Conservation (phyloP, 1,140 invertebrate species). For the Drosophila malerkotliana region DNA sequence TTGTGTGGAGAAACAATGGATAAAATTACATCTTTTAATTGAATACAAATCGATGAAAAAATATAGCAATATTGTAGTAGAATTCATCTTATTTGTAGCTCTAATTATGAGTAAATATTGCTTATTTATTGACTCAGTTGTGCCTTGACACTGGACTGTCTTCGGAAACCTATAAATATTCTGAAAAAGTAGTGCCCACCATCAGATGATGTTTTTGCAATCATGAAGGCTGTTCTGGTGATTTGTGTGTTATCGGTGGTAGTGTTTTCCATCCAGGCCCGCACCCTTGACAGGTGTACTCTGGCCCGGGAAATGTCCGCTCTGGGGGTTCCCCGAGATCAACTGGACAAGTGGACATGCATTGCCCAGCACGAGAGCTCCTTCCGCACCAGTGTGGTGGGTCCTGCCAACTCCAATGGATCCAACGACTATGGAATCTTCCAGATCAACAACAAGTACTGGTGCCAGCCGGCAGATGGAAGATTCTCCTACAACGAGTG, state of each 20-base stretch:
- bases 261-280: conserved; percentile 51
- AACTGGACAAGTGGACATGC: conserved; percentile 58
- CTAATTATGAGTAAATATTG: conserved; percentile 12
- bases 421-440: conserved; percentile 78
- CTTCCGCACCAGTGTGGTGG: conserved; percentile 56
- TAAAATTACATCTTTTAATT: neutral
- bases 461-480: conserved; percentile 67
- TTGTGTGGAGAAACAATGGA: neutral
- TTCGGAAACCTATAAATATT: conserved; percentile 20
- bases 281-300: conserved; percentile 75
- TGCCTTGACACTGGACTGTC: conserved; percentile 9
- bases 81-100: conserved; percentile 30
- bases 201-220: conserved; percentile 34
- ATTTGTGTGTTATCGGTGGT: conserved; percentile 59
- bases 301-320: conserved; percentile 74
- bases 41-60: neutral
- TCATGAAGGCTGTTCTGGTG: conserved; percentile 54
- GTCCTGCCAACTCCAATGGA: conserved; percentile 63
- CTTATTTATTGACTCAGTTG: conserved; percentile 37
- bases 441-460: conserved; percentile 78
- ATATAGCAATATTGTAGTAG: neutral
- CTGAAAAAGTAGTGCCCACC: neutral
- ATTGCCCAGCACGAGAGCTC: conserved; percentile 69
- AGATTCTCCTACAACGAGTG: conserved; percentile 67
- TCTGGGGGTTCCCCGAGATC: conserved; percentile 68